Evolutionary conservation across 2,113 vertebrate species (phyloP), one percentile per base, ranked within the genome.

Genomic region (Tor tambroides): DNA sequence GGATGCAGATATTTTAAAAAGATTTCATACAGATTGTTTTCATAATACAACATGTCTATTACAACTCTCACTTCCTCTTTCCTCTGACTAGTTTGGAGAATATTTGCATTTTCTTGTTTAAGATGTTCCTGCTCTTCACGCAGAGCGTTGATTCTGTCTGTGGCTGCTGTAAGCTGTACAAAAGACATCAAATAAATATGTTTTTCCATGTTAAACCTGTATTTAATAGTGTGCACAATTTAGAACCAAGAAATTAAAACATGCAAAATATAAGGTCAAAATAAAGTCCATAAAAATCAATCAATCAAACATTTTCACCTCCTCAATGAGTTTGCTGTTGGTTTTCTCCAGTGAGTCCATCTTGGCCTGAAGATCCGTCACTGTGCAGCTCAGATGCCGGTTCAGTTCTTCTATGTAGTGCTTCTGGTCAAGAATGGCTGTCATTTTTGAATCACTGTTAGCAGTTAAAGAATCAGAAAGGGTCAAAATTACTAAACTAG

Each of bases 391-490:
- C 26, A 99, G 93, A 87, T 98, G 96, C 26, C 98, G 95, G 91
- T 99, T 99, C 63, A 99, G 94, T 87, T 99, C 98, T 92, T 99
- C 98, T 11, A 99, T 97, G 46, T 99, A 99, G 93, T 99, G 98
- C 91, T 99, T 99, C 93, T 99, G 98, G 92, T 99, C 98, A 69
- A 99, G 95, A 87, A 99, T 97, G 91, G 96, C 96, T 2, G 97
- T 98, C 92, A 99, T 97, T 90, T 96, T 97, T 82, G 93, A 86
- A 43, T 97, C 96, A 89, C 98, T 96, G 63, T 30, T 14, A 32
- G 3, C 9, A 3, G 43, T 46, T 46, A 28, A 12, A 86, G 49
- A 19, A 32, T 11, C 35, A 8, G 9, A 43, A 80, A 65, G 3
- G 12, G 56, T 3, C 80, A 0, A 32, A 6, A 67, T 72, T 49